Base-by-base conservation (phyloP, 2,797 vertebrate genomes). In the Anisognathus igniventris region DNA sequence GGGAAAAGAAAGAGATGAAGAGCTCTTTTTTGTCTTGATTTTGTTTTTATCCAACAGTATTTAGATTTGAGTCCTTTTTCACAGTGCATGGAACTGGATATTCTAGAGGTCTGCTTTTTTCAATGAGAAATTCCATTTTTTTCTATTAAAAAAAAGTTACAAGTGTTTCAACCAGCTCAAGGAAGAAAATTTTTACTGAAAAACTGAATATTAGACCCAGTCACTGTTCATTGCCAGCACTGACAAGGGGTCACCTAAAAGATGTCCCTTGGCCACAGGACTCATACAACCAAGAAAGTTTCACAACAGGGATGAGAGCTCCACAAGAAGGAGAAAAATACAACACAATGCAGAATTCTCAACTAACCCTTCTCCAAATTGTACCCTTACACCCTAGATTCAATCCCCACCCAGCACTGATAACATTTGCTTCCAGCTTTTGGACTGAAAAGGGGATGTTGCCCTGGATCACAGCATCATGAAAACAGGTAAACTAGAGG, bases 291-390 rank as follows among this genome's bases (percentile, higher is more conserved):
- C 12, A 73, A 56, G 25, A 39, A 40, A 42, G 12, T 30, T 73
- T 72, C 39, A 27, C 6, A 35, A 16, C 1, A 3, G 8, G 1
- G 0, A 30, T 33, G 20, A 58, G 7, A 54, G 16, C 5, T 8
- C 6, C 33, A n/a, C 5, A 10, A 58, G 20, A 23, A 72, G 24
- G 37, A 82, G 18, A 54, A 79, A 74, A 87, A 20, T 5, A 9
- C 23, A 80, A 15, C 9, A 45, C 18, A 72, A 5, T 7, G 7
- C n/a, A 39, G 18, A 76, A 7, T 25, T 67, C 12, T 42, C 10
- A 11, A 16, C n/a, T 50, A 80, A 47, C 9, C 6, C 21, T 35
- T 51, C 50, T 68, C 39, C n/a, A 65, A 64, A 67, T 12, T 4
- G 28, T 24, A 37, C 18, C 21, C 53, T 44, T n/a, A 10, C 7